Evolutionary conservation across 1,140 invertebrate species (phyloP).

Genomic region (Pogonomyrmex barbatus): DNA sequence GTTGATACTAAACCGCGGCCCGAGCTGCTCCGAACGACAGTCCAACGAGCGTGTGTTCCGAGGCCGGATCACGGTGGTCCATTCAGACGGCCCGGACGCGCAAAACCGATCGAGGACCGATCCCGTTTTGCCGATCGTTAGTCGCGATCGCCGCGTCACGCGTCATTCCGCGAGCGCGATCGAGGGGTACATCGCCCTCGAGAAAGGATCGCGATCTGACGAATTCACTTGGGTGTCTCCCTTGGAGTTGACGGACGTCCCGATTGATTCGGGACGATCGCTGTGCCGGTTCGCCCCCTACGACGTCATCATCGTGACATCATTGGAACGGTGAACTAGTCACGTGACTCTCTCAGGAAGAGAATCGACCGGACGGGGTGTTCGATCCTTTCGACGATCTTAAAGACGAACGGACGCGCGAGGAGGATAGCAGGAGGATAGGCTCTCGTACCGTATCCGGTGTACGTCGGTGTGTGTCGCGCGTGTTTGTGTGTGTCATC

Average conservation of each 20-base stretch:
- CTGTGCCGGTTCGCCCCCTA: background rate
- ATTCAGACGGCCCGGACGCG: conserved; percentile 61
- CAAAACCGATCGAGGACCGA: too few relatives aligned
- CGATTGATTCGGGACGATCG: background rate
- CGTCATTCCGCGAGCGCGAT: conserved; percentile 12
- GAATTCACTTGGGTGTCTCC: background rate
- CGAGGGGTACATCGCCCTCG: background rate
- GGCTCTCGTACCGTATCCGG: conserved; percentile 17
- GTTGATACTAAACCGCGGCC: conserved; percentile 81
- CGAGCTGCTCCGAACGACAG: conserved; percentile 81
- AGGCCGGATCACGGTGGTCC: conserved; percentile 78
- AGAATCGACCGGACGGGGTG: background rate
- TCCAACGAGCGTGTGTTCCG: conserved; percentile 81
- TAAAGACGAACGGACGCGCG: conserved; percentile 10
- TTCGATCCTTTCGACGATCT: conserved; percentile 17
- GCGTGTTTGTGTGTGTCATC: conserved; percentile 49
- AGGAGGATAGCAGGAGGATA: conserved; percentile 24
- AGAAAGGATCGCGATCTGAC: background rate
- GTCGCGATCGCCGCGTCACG: conserved; percentile 2
- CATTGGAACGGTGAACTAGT: conserved; percentile 15
- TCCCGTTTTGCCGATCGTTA: conserved; percentile 5
- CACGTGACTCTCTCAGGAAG: conserved; percentile 41
- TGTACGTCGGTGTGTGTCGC: conserved; percentile 39
- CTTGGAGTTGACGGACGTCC: background rate
- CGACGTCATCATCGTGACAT: conserved; percentile 20